Conservation (phyloP, 2,113 vertebrate genomes). For the Pristiophorus japonicus region DNA sequence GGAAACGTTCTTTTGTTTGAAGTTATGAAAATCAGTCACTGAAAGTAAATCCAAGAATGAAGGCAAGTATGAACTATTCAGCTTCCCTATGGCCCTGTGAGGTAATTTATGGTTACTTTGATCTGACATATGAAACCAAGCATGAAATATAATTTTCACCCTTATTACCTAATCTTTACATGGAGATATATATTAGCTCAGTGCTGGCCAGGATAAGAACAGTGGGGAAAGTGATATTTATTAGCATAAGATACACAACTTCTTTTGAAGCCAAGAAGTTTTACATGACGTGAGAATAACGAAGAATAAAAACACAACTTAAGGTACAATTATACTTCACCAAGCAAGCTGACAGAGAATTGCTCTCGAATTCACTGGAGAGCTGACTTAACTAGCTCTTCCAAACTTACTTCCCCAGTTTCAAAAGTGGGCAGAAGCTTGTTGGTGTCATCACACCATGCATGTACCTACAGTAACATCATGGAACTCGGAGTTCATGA, state of each 20-base stretch:
- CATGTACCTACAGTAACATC: not conserved
- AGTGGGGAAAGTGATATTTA: not conserved
- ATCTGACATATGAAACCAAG: slow-evolving; percentile 18
- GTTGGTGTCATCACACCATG: not conserved
- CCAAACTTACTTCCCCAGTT: not conserved
- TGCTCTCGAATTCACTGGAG: not conserved
- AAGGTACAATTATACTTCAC: not conserved
- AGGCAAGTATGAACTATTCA: not conserved
- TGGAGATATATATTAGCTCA: too few relatives aligned
- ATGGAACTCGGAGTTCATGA: not conserved
- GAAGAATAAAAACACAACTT: not conserved
- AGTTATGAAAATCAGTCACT: not conserved
- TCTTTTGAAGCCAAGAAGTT: not conserved
- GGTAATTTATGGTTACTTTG: not conserved
- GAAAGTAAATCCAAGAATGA: not conserved
- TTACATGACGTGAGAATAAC: not conserved
- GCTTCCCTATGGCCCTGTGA: not conserved
- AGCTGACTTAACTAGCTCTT: not conserved
- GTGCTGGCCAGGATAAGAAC: not conserved
- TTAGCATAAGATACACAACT: not conserved
- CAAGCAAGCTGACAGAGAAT: not conserved
- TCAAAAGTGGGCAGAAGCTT: not conserved
- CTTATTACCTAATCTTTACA: not conserved
- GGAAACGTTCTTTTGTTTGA: not conserved
- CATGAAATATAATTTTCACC: slow-evolving; percentile 24